phyloP scores from a whole-genome alignment of 2,888 invertebrate species.

The Mimas tiliae region DNA sequence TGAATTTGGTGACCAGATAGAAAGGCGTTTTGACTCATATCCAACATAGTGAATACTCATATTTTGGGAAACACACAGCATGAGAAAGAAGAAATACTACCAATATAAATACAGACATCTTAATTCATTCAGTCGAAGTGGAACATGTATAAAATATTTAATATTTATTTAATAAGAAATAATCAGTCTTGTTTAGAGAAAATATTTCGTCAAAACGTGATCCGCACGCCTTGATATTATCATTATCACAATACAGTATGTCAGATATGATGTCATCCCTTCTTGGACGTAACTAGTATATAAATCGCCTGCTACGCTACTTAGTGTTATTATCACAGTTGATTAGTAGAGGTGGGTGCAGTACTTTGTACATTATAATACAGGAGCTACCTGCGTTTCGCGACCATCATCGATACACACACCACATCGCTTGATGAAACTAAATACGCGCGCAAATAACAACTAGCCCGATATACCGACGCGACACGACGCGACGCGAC shows the following conservation, averaged over 20 bases:
- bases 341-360: conserved; percentile 85
- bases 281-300: conserved; percentile 84
- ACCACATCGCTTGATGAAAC: conserved; percentile 58
- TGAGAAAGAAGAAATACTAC: conserved; percentile 72
- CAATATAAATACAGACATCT: conserved; percentile 81
- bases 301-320: conserved; percentile 85
- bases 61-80: conserved; percentile 73
- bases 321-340: conserved; percentile 86
- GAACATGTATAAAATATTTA: conserved; percentile 83
- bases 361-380: conserved; percentile 84
- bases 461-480: conserved; percentile 58
- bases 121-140: conserved; percentile 83
- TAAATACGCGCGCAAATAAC: conserved; percentile 61
- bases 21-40: conserved; percentile 84
- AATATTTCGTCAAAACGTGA: conserved; percentile 77
- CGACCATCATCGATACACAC: conserved; percentile 69
- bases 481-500: conserved; percentile 38
- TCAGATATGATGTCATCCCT: conserved; percentile 86
- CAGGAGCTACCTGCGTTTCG: conserved; percentile 78
- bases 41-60: conserved; percentile 82
- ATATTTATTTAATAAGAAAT: conserved; percentile 84
- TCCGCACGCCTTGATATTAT: conserved; percentile 70
- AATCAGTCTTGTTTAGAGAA: conserved; percentile 86
- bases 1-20: conserved; percentile 80
- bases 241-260: conserved; percentile 84